Conservation (phyloP, 92 coral and sea anemone genomes). For the Phenganax subtilis region DNA sequence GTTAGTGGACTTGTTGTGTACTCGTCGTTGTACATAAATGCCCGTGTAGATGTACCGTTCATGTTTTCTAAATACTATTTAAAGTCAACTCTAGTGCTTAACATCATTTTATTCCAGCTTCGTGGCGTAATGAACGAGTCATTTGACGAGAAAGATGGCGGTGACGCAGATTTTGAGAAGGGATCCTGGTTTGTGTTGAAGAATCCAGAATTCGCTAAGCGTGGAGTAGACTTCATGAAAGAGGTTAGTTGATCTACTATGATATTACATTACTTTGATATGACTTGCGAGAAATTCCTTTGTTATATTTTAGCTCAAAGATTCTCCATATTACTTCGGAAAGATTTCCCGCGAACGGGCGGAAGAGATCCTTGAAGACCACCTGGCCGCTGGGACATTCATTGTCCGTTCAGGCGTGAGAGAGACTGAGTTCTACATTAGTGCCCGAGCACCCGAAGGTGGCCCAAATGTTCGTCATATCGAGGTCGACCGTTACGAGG, state of each 20-base stretch:
- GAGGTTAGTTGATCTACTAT: slow-evolving; percentile 3
- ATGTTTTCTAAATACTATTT: no score
- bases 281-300: not conserved
- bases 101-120: no score
- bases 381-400: slow-evolving; percentile 76
- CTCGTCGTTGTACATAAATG: no score
- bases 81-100: no score
- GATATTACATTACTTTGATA: no score
- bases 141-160: not conserved
- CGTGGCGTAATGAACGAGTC: slow-evolving; percentile 21
- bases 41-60: no score
- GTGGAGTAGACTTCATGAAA: slow-evolving; percentile 6
- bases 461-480: slow-evolving; percentile 79
- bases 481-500: slow-evolving; percentile 53
- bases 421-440: slow-evolving; percentile 61
- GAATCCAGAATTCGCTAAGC: slow-evolving; percentile 25
- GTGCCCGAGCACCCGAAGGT: slow-evolving; percentile 71
- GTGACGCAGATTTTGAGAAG: not conserved
- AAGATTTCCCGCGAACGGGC: slow-evolving; percentile 24
- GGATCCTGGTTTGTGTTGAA: slow-evolving; percentile 20
- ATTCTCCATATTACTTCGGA: slow-evolving; percentile 32
- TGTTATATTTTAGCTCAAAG: not conserved
- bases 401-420: slow-evolving; percentile 65
- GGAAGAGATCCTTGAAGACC: slow-evolving; percentile 24
- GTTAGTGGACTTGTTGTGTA: not conserved